phyloP scores from a whole-genome alignment of 2,888 invertebrate genomes.

The Andrena bicolor region DNA sequence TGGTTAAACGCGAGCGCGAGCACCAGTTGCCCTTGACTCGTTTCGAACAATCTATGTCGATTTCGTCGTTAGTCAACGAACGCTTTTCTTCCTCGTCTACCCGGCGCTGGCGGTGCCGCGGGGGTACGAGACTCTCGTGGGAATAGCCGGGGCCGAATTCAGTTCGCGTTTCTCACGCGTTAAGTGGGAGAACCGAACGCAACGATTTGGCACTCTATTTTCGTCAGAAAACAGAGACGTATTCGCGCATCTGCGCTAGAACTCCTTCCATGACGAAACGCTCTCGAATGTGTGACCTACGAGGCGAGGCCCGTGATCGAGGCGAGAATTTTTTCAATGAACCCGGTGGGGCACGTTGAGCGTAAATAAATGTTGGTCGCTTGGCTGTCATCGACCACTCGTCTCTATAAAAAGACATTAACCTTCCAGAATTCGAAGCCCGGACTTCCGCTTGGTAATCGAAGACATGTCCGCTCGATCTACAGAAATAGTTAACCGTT shows the following conservation, averaged over 20 bases:
- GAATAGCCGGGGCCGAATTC: constrained; percentile 1
- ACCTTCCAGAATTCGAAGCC: too few relatives aligned
- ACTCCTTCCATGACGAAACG: constrained; percentile 31
- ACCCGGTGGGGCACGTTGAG: too few relatives aligned
- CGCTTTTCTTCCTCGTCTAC: neutral
- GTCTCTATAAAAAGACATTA: too few relatives aligned
- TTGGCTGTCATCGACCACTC: too few relatives aligned
- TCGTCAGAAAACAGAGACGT: constrained; percentile 52
- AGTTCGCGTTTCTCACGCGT: constrained; percentile 19
- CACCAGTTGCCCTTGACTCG: too few relatives aligned
- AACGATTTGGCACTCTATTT: constrained; percentile 53
- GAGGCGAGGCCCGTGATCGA: neutral
- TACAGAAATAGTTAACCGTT: too few relatives aligned
- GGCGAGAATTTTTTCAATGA: neutral
- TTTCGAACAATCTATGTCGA: neutral
- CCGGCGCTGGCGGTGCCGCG: neutral
- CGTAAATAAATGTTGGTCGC: too few relatives aligned
- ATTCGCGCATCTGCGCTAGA: constrained; percentile 35
- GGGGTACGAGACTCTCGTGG: neutral
- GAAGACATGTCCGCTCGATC: too few relatives aligned
- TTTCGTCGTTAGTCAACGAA: neutral
- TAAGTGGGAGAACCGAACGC: constrained; percentile 25
- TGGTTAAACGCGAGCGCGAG: neutral
- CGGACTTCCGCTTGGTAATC: too few relatives aligned
- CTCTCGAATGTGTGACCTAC: constrained; percentile 24